Conservation (phyloP, 2,797 vertebrate species). For the Clamator glandarius region DNA sequence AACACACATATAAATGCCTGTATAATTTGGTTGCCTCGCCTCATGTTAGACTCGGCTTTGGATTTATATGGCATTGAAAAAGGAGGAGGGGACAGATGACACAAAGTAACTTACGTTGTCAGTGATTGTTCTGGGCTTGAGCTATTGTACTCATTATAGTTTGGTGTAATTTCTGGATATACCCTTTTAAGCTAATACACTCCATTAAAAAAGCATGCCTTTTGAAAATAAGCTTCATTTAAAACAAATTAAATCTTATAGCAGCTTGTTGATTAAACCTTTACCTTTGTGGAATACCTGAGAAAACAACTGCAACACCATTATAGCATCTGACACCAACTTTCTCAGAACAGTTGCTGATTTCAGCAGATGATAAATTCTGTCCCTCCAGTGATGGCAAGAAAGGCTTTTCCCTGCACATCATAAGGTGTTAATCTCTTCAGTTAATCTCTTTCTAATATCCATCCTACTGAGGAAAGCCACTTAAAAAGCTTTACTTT, state of each 20-base stretch:
- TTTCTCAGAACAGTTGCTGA: not conserved
- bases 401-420: conserved; percentile 3
- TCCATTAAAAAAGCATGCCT: not conserved
- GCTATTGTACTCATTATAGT: not conserved
- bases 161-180: not conserved
- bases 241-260: conserved; percentile 7
- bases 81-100: not conserved
- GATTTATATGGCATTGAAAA: not conserved
- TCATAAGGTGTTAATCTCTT: conserved; percentile 30
- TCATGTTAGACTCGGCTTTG: not conserved
- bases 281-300: conserved; percentile 22
- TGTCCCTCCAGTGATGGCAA: not conserved
- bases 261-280: conserved; percentile 15
- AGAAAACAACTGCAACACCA: not conserved
- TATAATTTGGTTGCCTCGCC: not conserved
- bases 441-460: not conserved
- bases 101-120: not conserved
- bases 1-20: rapidly evolving
- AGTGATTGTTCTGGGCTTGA: not conserved
- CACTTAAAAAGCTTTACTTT: not conserved
- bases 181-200: not conserved
- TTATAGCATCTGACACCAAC: not conserved
- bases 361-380: not conserved
- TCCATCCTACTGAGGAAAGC: not conserved
- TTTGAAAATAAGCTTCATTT: not conserved